Conservation (phyloP, 1,140 invertebrate genomes). For the Drosophila sp. region DNA sequence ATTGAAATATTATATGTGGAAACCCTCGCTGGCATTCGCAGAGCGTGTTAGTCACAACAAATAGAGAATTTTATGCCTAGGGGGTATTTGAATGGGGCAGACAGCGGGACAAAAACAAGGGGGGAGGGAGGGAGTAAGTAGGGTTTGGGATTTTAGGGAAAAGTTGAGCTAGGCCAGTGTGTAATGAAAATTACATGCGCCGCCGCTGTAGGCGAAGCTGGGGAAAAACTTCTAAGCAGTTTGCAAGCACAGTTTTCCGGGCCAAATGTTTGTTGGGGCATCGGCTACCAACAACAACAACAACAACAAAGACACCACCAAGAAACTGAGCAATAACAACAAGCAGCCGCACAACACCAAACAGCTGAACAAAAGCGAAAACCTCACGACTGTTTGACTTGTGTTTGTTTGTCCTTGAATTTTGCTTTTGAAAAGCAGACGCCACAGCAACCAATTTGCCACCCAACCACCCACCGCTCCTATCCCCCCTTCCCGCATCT, state of each 20-base stretch:
- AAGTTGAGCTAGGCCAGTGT: constrained; percentile 30
- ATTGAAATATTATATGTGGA: constrained; percentile 1
- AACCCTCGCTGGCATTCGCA: constrained; percentile 21
- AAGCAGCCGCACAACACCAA: constrained; percentile 34
- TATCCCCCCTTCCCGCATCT: not conserved
- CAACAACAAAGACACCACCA: not conserved
- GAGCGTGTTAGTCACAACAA: constrained; percentile 45
- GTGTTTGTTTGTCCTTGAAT: constrained; percentile 80
- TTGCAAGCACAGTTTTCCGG: constrained; percentile 28
- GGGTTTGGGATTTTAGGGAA: constrained; percentile 32
- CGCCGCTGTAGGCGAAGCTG: constrained; percentile 33
- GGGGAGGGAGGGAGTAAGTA: not conserved
- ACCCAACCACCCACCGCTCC: not conserved
- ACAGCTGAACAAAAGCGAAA: constrained; percentile 45
- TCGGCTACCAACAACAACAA: not conserved
- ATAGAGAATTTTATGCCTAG: constrained; percentile 19
- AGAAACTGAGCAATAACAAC: constrained; percentile 41
- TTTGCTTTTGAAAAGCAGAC: constrained; percentile 56
- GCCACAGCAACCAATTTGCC: constrained; percentile 16
- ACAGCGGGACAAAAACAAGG: not conserved
- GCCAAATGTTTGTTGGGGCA: constrained; percentile 31
- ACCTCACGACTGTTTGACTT: constrained; percentile 69
- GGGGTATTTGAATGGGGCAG: not conserved
- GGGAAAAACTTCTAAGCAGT: constrained; percentile 69
- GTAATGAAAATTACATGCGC: constrained; percentile 75